Evolutionary conservation across 1,140 invertebrate genomes (phyloP), one percentile per base, ranked within the genome.

Genomic region (Euura lappo): DNA sequence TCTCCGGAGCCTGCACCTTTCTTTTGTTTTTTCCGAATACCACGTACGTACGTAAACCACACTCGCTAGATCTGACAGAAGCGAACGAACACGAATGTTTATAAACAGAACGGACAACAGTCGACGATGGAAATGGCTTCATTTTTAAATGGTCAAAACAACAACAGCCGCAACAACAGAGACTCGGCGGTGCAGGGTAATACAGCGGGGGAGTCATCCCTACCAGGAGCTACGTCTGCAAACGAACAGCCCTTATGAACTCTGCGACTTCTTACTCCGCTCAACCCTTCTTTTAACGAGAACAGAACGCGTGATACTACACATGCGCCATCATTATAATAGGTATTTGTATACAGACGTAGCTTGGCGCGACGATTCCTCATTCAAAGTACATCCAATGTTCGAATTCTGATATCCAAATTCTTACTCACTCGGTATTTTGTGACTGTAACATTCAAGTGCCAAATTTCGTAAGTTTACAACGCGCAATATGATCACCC

Each of bases 121-220:
- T 80, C 86, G 70, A 80, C 85, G 79, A 91, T 91, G 86, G 90
- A 91, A 87, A 89, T 91, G 88, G 89, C 89, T 60, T 89, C 88
- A 78, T 90, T 90, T 86, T 85, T 90, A 78, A 88, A 90, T 78
- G 88, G 89, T 65, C 89, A 90, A 79, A 90, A 90, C 85, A 90
- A 91, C 88, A 90, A 90, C 81, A 86, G 86, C 76, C 69, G 76
- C 74, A 68, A 70, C 51, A 76, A 77, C 68, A 69, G 71, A 66
- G 76, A 72, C 44, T 71, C 79, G 43, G 78, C 77, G 60, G 79
- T 72, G 13, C 79, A 77, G 69, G 71, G 72, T 7, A 73, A 71
- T 10, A 74, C 71, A 28, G 68, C 65, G 66, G 44, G 66, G 10
- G 66, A 68, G 42, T 10, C 66, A 68, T 68, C 44, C 11, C 44